Conservation (phyloP, 1,140 invertebrate genomes). For the Andrena cerasifolii region DNA sequence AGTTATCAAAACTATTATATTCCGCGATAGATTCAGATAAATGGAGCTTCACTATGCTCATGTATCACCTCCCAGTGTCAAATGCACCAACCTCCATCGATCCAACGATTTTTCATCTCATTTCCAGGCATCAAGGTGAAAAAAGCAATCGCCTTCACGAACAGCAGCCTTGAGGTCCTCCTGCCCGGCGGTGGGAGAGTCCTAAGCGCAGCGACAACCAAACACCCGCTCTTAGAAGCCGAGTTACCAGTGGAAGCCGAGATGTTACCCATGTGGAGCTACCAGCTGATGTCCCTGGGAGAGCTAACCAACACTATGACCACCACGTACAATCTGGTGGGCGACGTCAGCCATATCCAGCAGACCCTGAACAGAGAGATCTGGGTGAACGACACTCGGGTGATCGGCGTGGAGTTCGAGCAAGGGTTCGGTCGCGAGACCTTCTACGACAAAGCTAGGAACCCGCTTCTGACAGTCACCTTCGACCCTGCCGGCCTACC, state of each 20-base stretch:
- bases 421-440: constrained; percentile 93
- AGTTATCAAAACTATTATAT: no score
- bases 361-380: constrained; percentile 92
- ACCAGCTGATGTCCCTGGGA: constrained; percentile 89
- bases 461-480: constrained; percentile 91
- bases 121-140: constrained; percentile 85
- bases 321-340: constrained; percentile 90
- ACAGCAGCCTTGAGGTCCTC: constrained; percentile 89
- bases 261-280: constrained; percentile 94
- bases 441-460: constrained; percentile 92
- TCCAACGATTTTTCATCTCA: not conserved
- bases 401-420: constrained; percentile 95
- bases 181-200: constrained; percentile 88
- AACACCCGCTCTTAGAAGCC: constrained; percentile 93
- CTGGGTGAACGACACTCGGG: constrained; percentile 91
- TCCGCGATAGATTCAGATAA: no score
- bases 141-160: constrained; percentile 88
- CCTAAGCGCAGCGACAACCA: constrained; percentile 89
- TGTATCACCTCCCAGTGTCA: no score
- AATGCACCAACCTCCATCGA: no score
- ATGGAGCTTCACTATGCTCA: no score
- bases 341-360: constrained; percentile 91
- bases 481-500: constrained; percentile 95
- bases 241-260: constrained; percentile 95
- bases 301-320: constrained; percentile 91